phyloP scores from a whole-genome alignment of 2,888 invertebrate genomes.

The Drosophila buzzatii region DNA sequence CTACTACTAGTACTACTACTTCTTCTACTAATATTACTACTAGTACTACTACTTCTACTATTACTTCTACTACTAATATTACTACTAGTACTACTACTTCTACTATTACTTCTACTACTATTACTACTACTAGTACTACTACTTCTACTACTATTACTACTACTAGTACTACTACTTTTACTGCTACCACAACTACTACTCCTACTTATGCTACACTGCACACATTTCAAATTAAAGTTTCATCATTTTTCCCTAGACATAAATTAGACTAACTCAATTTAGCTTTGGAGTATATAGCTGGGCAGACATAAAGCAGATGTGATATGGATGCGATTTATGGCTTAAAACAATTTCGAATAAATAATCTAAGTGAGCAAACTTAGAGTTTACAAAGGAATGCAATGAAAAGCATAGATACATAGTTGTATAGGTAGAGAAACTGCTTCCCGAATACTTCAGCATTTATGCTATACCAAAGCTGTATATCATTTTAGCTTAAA shows the following conservation, averaged over 20 bases:
- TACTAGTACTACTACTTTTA: no score
- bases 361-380: background rate
- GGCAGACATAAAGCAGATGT: background rate
- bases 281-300: background rate
- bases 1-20: no score
- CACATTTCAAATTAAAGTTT: background rate
- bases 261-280: background rate
- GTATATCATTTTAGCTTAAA: no score
- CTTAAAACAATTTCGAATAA: background rate
- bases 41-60: no score
- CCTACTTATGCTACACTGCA: background rate
- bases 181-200: background rate
- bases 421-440: no score
- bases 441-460: background rate
- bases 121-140: no score
- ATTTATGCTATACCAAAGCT: no score
- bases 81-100: no score
- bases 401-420: background rate
- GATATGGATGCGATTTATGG: background rate
- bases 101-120: no score
- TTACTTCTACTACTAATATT: no score
- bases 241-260: background rate
- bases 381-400: background rate
- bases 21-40: no score
- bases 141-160: no score